Evolutionary conservation across 23 tunicate genomes (phyloP), one percentile per base, ranked within the genome.

Genomic region (Styela clava): DNA sequence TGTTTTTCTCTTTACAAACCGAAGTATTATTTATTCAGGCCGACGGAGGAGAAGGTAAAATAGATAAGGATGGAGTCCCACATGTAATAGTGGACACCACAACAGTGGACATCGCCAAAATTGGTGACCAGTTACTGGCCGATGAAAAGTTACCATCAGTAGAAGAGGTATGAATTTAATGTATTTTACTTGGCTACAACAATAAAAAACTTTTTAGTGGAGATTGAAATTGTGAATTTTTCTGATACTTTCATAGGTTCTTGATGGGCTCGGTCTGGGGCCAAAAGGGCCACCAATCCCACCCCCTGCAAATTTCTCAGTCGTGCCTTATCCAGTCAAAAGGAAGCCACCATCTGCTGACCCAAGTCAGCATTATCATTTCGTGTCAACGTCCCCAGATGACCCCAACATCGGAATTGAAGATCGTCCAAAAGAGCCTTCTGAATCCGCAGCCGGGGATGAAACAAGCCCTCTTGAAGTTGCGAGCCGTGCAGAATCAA

Each of bases 231-330:
- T 61, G 64, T 0, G n/a, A 69, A 69, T 69, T 27, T 22, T 69
- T 22, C 74, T n/a, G n/a, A n/a, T 44, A 44, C 3, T 35, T 31
- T 44, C 12, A 23, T 31, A 92, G 97, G 92, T 92, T 1, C 73
- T 92, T 44, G 98, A 94, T 68, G 98, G 90, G 18, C 69, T 94
- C 24, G 98, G 98, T 28, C 84, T 94, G 3, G 98, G 98, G 25
- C 85, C 90, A 0, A 85, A 89, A 26, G 98, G 98, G 0, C 98
- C 98, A 61, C 98, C 98, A 9, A 85, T 94, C 34, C 98, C 98
- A 2, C 90, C 90, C 3, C 90, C 98, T 21, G 88, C 86, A 2
- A 44, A 63, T 18, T 94, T 89, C 73, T 74, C 95, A 9, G 98
- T 94, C 44, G 87, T 94, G 26, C 98, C 98, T 0, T 88, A 84